Base-by-base conservation (phyloP, 2,888 invertebrate genomes). In the Rhamphomyia laevipes region DNA sequence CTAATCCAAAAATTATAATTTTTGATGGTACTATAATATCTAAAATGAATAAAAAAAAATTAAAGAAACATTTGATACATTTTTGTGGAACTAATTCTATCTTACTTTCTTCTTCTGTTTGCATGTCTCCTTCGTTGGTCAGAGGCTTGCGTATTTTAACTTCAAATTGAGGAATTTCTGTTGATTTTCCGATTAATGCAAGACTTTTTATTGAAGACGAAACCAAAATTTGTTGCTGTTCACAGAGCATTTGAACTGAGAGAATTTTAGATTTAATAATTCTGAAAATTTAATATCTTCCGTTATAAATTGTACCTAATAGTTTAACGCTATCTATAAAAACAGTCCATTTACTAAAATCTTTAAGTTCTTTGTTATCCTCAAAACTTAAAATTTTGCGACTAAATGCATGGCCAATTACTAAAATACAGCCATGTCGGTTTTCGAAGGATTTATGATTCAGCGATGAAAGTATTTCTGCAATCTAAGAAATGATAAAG, bases 371-470 rank as follows among this genome's bases (percentile, higher is more conserved):
- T 54, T 72, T 74, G 47, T 73, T 67, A 47, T 73, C 54, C 2
- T 16, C 21, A n/a, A 62, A 44, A 17, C 61, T 60, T 37, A 73
- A 73, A 37, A 86, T 73, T 63, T 78, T 81, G 43, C 82, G 70
- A 63, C 86, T 85, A 50, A 86, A 76, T 54, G 82, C 74, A 65
- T 82, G 78, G 10, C 86, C 81, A 43, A 87, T 70, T 10, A 84
- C 83, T 44, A 85, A 64, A 49, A 89, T 64, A 51, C 84, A 82
- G 0, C 92, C 92, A 58, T 90, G 88, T 60, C 87, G 87, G 49
- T 68, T 64, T 51, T 67, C 67, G 13, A 87, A 65, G 50, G 72
- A 77, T 54, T 63, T 64, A 48, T 70, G 67, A 0, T 64, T 46
- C 3, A 69, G 52, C 4, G 59, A 59, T 0, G 46, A 46, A 4